A percentile compares a stretch with the other conserved stretches of the same genome.
Evolutionary conservation across 1,140 invertebrate genomes (phyloP).

Genomic region (Pachyrhynchus sulphureomaculatus): DNA sequence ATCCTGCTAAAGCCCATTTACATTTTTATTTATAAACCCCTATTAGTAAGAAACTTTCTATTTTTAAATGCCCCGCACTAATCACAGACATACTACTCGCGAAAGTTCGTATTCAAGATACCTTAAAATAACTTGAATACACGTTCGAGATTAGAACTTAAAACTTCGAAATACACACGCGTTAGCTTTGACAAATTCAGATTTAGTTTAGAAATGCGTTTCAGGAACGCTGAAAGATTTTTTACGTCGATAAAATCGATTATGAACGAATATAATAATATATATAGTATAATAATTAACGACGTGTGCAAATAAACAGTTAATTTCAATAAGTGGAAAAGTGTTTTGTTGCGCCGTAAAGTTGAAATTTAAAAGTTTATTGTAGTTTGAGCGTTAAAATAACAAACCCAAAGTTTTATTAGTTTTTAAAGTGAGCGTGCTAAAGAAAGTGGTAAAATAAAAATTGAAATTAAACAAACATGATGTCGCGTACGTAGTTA

Average conservation of each 20-base stretch:
- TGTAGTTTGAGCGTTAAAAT: background rate
- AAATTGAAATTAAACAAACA: background rate
- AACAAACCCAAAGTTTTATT: constrained; percentile 9
- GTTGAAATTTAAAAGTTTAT: too few relatives aligned
- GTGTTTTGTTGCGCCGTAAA: constrained; percentile 1
- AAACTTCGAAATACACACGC: too few relatives aligned
- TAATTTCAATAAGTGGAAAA: constrained; percentile 9
- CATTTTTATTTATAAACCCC: too few relatives aligned
- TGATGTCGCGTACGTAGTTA: background rate
- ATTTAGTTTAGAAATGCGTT: constrained; percentile 29
- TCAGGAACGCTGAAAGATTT: constrained; percentile 28
- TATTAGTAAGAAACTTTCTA: too few relatives aligned
- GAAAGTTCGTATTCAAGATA: too few relatives aligned
- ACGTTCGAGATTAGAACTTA: too few relatives aligned
- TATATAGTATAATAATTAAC: constrained; percentile 13
- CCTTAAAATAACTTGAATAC: too few relatives aligned
- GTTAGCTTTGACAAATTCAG: constrained; percentile 32
- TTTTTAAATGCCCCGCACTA: too few relatives aligned
- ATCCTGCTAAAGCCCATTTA: too few relatives aligned
- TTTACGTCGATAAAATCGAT: constrained; percentile 24
- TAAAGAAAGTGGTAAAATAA: background rate
- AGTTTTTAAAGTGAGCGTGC: background rate
- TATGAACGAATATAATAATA: constrained; percentile 19
- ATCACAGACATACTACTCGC: too few relatives aligned
- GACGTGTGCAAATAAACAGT: background rate